Evolutionary conservation across 92 coral and sea anemone species (phyloP), one percentile per base, ranked within the genome.

Genomic region (Zoanthus sociatus): DNA sequence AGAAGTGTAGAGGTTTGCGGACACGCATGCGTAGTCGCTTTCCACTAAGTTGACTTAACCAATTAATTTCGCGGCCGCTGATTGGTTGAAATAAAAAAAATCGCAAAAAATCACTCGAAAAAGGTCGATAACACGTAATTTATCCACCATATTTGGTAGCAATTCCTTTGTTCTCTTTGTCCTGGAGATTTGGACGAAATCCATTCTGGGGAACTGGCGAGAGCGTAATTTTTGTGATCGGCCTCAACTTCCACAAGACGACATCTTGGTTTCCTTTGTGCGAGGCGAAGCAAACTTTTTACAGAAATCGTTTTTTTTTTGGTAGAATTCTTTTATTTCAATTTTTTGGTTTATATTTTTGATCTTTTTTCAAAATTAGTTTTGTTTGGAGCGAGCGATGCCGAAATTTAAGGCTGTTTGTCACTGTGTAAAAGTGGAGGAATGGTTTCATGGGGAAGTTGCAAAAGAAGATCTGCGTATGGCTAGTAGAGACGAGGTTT

Each of bases 181-280:
- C 56, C 82, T 51, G 67, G 13, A 42, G 51, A 17, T 77, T 53
- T 77, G 68, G 68, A 46, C 82, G 66, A 77, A 42, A 77, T 77
- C 47, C 48, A 11, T 10, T 10, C 67, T 30, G 82, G 67, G 82
- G 46, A 77, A 77, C 82, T 77, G 82, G 82, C 47, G 67, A 77
- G n/a, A 77, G 66, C 33, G 9, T 53, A n/a, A 8, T 33, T 53
- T 77, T 26, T 20, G 20, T 15, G 4, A 12, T 5, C 4, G 7
- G 26, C 30, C 0, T 21, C 32, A 30, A 26, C 9, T 10, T 74
- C 17, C 56, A 9, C 58, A 11, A 13, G 60, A 3, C 68, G 68
- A 50, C 82, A 77, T 77, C 82, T 77, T 77, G 68, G 82, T 3
- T 53, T 54, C 1, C 64, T 58, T 14, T 15, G n/a, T 58, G 15